A percentile compares a stretch with the other conserved stretches of the same genome.
Conservation (phyloP, 2,888 invertebrate species). For the Mesorhabditis spiculigera region DNA sequence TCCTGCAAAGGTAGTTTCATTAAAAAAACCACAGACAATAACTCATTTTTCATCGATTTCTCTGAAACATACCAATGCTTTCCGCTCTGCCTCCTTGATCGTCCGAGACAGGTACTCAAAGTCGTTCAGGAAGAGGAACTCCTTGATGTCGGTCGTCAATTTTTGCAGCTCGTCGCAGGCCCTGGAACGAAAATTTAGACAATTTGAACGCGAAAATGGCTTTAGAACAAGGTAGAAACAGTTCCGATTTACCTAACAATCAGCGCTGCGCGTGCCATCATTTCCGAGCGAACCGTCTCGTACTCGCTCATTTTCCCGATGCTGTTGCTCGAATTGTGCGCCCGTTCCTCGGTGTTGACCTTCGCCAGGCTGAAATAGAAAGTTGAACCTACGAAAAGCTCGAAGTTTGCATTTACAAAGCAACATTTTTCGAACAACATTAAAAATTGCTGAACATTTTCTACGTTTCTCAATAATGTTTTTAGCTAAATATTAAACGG, state of each 20-base stretch:
- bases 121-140: conserved; percentile 93
- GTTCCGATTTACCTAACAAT: conserved; percentile 29
- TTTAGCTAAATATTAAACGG: too few species aligned
- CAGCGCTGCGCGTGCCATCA: conserved; percentile 46
- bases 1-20: conserved; percentile 29
- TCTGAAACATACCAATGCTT: too few species aligned
- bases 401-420: conserved; percentile 6
- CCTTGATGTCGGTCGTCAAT: conserved; percentile 92
- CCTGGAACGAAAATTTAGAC: conserved; percentile 67
- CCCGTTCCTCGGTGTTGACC: conserved; percentile 41
- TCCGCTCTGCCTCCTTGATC: conserved; percentile 63
- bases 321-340: conserved; percentile 26
- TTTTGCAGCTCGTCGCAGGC: conserved; percentile 96
- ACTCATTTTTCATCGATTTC: background rate
- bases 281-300: conserved; percentile 40
- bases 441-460: too few species aligned
- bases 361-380: conserved; percentile 7
- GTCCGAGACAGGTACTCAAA: conserved; percentile 96
- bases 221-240: conserved; percentile 4
- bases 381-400: too few species aligned
- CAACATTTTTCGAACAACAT: conserved; percentile 9
- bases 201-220: background rate
- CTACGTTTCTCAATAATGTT: too few species aligned
- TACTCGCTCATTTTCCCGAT: conserved; percentile 47
- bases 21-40: background rate